Base-by-base conservation (phyloP, 1,140 invertebrate genomes). In the Piezodorus guildinii region DNA sequence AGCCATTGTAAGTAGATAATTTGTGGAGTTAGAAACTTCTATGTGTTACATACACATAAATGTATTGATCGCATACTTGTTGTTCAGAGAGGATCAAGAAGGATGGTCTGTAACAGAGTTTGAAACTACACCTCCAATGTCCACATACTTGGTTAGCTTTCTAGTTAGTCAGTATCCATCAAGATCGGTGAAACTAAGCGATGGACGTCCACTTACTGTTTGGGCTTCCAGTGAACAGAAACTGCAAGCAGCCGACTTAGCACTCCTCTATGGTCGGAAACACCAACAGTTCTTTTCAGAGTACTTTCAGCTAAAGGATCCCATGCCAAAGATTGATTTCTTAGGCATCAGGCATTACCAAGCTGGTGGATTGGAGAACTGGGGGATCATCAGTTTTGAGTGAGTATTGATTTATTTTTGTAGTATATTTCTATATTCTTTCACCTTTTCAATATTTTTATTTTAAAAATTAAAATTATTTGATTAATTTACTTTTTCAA, bases 321-420 rank as follows among this genome's bases (percentile, higher is more conserved):
- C 68, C 14, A 62, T 72, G 17, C 75, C 77, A 51, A 75, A 83
- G 71, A 69, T 80, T 68, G 81, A 87, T 69, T 80, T 86, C 70
- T 77, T 88, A 27, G 81, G 84, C 12, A 80, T 89, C 52, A 85
- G 86, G 3, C 81, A 89, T 66, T 94, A 94, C 74, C 77, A 79
- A 1, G 83, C 88, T 0, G 88, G 86, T 34, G 91, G 89, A 25
- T 90, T 92, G 87, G 89, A 91, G 72, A 90, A 91, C 74, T 92
- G 87, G 83, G 83, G 83, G 10, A 70, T 85, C 0, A 76, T 84
- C 2, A 81, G 79, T 3, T 85, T 81, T 65, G 75, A 80, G 77
- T 78, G 60, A 66, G 52, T 27, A 44, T 4, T n/a, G n/a, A 5
- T 49, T 19, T 58, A n/a, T 25, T 58, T 15, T 52, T 25, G 49